Base-by-base conservation (phyloP, 2,888 invertebrate species). In the Endotricha flammealis region DNA sequence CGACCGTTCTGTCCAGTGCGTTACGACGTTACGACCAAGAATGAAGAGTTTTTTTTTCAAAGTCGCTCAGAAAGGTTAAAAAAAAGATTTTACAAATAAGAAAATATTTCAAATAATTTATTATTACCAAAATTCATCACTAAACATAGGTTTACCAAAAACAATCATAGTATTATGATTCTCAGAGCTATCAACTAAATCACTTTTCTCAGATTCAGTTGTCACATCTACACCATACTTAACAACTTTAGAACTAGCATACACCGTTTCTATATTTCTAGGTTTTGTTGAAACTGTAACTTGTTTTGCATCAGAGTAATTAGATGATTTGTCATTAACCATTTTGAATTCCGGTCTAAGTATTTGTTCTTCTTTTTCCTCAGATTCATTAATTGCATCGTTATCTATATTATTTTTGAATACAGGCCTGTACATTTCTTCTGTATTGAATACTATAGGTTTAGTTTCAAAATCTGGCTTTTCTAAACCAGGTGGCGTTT, bases 201-300 rank as follows among this genome's bases (percentile, higher is more conserved):
- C 3, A 9, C 11, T 12, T 16, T 42, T 35, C 8, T 27, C 37
- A 10, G 22, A 17, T 0, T 14, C 29, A 11, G n/a, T 41, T 39
- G 16, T 32, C 16, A n/a, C n/a, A 12, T 10, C 24, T 23, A 28
- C 37, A 6, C 68, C 65, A 42, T 81, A 83, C 37, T 64, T 79
- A 0, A 53, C 65, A 2, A 85, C 80, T 58, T 72, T 85, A 0
- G 83, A 79, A 28, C 56, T 64, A 1, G 74, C 80, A 36, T 46
- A 75, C 0, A 75, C 59, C 1, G 82, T 85, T 60, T 83, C 81
- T 12, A 78, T 46, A 10, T 56, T 46, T 12, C 31, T 50, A 33
- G 46, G 12, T 23, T 29, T 35, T 9, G 7, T n/a, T 20, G 24
- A n/a, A 38, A 17, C 39, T 35, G 41, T 29, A 37, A 27, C 33